Evolutionary conservation across 30 jellyfish, hydroid and myxozoan genomes (phyloP).

Genomic region (Cassiopea andromeda): DNA sequence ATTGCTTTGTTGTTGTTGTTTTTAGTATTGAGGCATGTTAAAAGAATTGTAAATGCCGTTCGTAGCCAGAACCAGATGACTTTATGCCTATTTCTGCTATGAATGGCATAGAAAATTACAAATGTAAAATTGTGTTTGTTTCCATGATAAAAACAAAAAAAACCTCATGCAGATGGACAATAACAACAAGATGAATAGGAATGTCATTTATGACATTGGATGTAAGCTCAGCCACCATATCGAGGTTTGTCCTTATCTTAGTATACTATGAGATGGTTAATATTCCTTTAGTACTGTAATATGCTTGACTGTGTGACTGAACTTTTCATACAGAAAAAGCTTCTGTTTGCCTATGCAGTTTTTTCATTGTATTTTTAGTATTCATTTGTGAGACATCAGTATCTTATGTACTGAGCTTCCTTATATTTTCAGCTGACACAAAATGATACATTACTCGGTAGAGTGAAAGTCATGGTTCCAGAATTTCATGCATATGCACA

Average conservation of each 20-base stretch:
- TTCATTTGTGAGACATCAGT: background rate
- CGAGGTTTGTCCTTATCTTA: background rate
- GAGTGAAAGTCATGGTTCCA: conserved; percentile 35
- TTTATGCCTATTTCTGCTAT: too few species aligned
- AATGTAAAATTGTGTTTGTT: too few species aligned
- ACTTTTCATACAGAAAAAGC: background rate
- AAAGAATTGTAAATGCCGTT: too few species aligned
- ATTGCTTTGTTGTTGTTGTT: too few species aligned
- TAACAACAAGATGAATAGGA: conserved; percentile 15
- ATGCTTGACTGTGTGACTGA: background rate
- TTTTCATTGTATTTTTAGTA: background rate
- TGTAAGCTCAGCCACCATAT: conserved; percentile 39
- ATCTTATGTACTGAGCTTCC: background rate
- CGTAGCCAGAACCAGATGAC: too few species aligned
- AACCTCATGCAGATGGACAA: background rate
- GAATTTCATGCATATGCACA: conserved; percentile 53
- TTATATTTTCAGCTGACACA: conserved; percentile 7
- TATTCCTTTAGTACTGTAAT: background rate
- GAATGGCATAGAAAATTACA: too few species aligned
- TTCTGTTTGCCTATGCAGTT: background rate
- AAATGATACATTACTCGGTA: conserved; percentile 8
- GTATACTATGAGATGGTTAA: too few species aligned
- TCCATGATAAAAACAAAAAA: too few species aligned
- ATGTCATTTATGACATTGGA: conserved; percentile 36
- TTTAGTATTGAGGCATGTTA: too few species aligned